Evolutionary conservation across 2,888 invertebrate genomes (phyloP), one percentile per base, ranked within the genome.

Genomic region (Trimorus sp.): DNA sequence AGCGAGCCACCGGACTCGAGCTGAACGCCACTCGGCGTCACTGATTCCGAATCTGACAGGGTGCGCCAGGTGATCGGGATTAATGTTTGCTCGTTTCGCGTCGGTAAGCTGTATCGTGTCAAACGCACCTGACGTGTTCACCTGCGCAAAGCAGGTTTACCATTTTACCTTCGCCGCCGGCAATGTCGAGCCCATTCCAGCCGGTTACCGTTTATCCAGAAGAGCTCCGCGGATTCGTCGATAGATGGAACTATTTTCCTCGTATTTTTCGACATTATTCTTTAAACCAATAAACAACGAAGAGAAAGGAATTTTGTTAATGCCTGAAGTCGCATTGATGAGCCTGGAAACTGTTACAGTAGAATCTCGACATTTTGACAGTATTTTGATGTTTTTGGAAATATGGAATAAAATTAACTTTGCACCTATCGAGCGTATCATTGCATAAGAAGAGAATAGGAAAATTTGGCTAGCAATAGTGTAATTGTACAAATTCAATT

Each of bases 41-140:
- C 15, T 79, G 58, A 53, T 59, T n/a, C 14, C 11, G 11, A 58
- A 59, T 59, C 74, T 76, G 68, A 71, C 77, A 81, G 81, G 81
- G 81, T 81, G 81, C 81, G 77, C 77, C 77, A 81, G 76, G 76
- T 77, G 77, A 81, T 63, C 68, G 81, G 63, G 37, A 71, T 75
- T 81, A 70, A 68, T 73, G 38, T 73, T 49, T 16, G 16, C 6
- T 36, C 36, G 45, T 73, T 65, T 56, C 42, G 36, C 11, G 81
- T 81, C 81, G 81, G 77, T 81, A 81, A 81, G 38, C 60, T 26
- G 26, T 9, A 49, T 51, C 51, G 6, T 16, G 49, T 62, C 58
- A 70, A 63, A 38, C 48, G 42, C 77, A 82, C 81, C 81, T 81
- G 76, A 49, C 60, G 71, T 48, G 51, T 66, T 58, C 81, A 81